Evolutionary conservation across 2,888 invertebrate species (phyloP), one percentile per base, ranked within the genome.

Genomic region (Aphrophora alni): DNA sequence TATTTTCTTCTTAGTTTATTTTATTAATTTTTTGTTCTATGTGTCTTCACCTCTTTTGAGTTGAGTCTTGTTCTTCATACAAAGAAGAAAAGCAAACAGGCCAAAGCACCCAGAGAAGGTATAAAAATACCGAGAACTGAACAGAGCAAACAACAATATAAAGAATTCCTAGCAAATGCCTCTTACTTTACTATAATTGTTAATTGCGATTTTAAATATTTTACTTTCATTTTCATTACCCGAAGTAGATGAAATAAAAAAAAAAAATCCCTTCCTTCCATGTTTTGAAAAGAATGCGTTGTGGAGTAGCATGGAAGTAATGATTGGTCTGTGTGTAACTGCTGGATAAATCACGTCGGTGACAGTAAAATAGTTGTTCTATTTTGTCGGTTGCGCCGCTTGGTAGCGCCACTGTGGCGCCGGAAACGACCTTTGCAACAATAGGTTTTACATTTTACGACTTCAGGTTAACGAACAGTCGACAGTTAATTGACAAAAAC

Each of bases 281-380:
- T 59, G 59, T 59, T 59, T 59, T 59, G n/a, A 59, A 59, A 59
- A 59, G 59, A 59, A 59, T 59, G 59, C 21, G n/a, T 21, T 38
- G 77, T 77, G 77, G 33, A 38, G 77, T 38, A 28, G 21, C 59
- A 25, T 68, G 25, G 24, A 28, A 38, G 77, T 28, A 38, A 24
- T 27, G 69, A 69, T 38, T 33, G 70, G 10, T 68, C 21, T 25
- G 68, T 10, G 77, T 24, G 38, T 27, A 24, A 26, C 69, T n/a
- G 38, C 33, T 21, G 69, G 68, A 77, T 77, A 77, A 77, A 77
- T 77, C 77, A 77, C 69, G 26, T 3, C 33, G 25, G 77, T 77
- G 77, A 70, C 77, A 77, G 77, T 59, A 68, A 70, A 77, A 77
- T 77, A 25, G 68, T 68, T 59, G 76, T 76, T 68, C 69, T 38